These are phyloP conservation scores for Coranthus polyacanthus DNA, from an alignment of 2,797 vertebrate species.

Conservation along the genomic window DNA sequence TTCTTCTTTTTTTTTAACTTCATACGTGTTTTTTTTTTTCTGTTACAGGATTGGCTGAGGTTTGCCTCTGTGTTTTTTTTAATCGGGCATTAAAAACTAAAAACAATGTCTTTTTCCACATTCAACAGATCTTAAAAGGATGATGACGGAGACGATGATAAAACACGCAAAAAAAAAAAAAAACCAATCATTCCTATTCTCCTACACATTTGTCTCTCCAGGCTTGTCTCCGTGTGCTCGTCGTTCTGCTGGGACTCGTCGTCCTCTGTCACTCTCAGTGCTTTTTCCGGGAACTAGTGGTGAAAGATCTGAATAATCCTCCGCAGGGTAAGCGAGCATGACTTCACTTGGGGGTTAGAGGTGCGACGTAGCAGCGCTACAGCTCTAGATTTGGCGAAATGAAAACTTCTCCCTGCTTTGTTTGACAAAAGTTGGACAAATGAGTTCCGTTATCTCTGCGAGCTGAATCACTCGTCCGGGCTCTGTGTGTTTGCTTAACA, in stretches of 20 bases:
- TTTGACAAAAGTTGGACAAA: conserved; percentile 7
- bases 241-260: conserved; percentile 62
- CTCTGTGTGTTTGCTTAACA: conserved; percentile 17
- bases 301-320: conserved; percentile 37
- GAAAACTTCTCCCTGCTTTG: neutral
- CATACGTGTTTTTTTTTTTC: neutral
- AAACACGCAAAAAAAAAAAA: no score
- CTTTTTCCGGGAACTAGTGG: conserved; percentile 6
- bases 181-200: no score
- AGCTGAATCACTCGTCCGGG: neutral
- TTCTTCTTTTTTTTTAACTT: no score
- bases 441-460: neutral
- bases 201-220: conserved; percentile 11
- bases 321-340: conserved; percentile 51
- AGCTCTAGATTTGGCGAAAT: neutral
- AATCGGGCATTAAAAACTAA: neutral
- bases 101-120: neutral
- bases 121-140: neutral
- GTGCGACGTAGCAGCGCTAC: neutral
- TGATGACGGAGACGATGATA: no score
- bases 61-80: neutral
- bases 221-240: conserved; percentile 51
- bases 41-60: neutral
- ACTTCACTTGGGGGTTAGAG: neutral
- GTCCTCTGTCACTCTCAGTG: conserved; percentile 55